Base-by-base conservation (phyloP, 64 coral and sea anemone genomes). In the Anthopleura sola region DNA sequence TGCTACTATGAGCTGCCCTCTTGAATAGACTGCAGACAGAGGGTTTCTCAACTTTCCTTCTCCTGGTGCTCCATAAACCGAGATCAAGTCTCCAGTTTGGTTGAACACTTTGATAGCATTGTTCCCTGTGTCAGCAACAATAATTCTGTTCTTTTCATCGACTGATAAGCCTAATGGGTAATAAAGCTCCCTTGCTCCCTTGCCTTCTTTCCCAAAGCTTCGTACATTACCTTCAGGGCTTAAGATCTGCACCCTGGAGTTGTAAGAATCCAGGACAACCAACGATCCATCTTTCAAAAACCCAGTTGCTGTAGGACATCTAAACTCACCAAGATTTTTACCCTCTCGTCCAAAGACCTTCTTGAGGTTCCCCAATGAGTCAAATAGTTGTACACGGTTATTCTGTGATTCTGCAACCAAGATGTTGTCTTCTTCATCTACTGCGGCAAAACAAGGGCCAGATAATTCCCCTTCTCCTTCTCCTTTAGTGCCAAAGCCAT, bases 141-240 rank as follows among this genome's bases (percentile, higher is more conserved):
- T 81, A 26, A 81, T 48, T 53, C 78, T 81, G 37, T 81, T 81
- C 49, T 81, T 81, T 19, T 81, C 78, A 20, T 81, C 78, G 48
- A 81, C 78, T 48, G 78, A 81, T 21, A 81, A 20, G 6, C 78
- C 78, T 44, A 17, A 38, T 14, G 78, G 78, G 37, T 81, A 81
- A 17, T 44, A 81, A 38, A 81, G 17, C 12, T 81, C 78, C 21
- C 15, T 53, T 3, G 12, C 14, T 15, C 32, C 78, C 9, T 53
- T 81, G 14, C 78, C 78, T 48, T 48, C 78, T 36, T 81, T 81
- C 0, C 78, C 78, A 81, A 81, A 81, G 8, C 39, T 48, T 81
- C 78, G 15, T 48, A 0, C 50, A n/a, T 81, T 14, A 81, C 78
- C 78, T 24, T 48, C 38, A 29, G 5, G 49, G 23, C 37, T 53